Percentiles rank a stretch among this genome's conserved stretches.
Conservation (phyloP, 2,888 invertebrate genomes). For the Periphyllus acericola region DNA sequence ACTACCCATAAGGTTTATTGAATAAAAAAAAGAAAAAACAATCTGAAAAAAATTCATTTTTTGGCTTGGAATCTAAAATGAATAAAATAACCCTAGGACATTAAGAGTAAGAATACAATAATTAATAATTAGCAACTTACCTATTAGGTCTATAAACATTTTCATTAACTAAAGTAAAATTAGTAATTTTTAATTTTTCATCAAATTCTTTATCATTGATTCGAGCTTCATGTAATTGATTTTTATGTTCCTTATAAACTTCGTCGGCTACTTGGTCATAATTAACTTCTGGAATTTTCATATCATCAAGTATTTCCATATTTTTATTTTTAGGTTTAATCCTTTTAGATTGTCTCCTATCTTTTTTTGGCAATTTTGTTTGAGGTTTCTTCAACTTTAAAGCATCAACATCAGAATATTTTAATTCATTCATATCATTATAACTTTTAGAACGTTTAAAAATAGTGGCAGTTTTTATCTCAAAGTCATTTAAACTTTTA, state of each 20-base stretch:
- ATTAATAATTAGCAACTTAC: slow-evolving; percentile 39
- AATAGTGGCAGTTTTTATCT: background rate
- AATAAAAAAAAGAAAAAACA: too few relatives aligned
- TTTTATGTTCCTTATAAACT: slow-evolving; percentile 41
- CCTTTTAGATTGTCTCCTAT: slow-evolving; percentile 51
- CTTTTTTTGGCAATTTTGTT: background rate
- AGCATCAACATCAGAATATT: background rate
- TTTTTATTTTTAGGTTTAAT: slow-evolving; percentile 33
- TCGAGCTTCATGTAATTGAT: slow-evolving; percentile 42
- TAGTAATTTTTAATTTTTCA: slow-evolving; percentile 38
- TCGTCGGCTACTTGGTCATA: slow-evolving; percentile 24
- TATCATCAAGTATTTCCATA: slow-evolving; percentile 45
- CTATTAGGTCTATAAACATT: slow-evolving; percentile 50
- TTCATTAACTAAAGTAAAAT: slow-evolving; percentile 54
- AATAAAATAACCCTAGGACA: too few relatives aligned
- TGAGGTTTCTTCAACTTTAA: background rate
- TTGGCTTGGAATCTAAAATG: too few relatives aligned
- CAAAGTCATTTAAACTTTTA: slow-evolving; percentile 36
- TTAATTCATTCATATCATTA: slow-evolving; percentile 20
- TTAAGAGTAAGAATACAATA: background rate
- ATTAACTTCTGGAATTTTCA: slow-evolving; percentile 41
- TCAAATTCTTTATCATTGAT: slow-evolving; percentile 49
- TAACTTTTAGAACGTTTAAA: slow-evolving; percentile 30
- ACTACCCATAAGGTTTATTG: too few relatives aligned
- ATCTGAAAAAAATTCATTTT: too few relatives aligned